Conservation (phyloP, 2,113 vertebrate species). For the Lepisosteus oculatus region DNA sequence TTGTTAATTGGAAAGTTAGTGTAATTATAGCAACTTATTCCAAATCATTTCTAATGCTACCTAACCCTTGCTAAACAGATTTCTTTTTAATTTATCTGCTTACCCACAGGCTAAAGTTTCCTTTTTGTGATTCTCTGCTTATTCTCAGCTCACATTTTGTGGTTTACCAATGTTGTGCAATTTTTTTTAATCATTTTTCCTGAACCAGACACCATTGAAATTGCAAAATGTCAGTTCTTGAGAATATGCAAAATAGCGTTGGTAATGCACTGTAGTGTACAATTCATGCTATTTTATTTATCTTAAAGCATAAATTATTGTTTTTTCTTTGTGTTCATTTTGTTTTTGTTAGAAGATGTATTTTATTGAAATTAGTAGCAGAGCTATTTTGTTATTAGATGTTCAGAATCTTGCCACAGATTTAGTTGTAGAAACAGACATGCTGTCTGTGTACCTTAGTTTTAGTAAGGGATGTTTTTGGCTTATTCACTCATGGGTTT, state of each 20-base stretch:
- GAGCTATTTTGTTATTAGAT: constrained; percentile 51
- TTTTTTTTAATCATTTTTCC: constrained; percentile 9
- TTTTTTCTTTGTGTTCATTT: constrained; percentile 28
- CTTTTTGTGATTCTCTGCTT: constrained; percentile 49
- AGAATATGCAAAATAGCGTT: constrained; percentile 63
- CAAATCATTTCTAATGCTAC: neutral
- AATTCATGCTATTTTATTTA: constrained; percentile 61
- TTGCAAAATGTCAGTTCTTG: constrained; percentile 39
- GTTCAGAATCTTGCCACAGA: constrained; percentile 68
- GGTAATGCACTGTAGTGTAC: constrained; percentile 66
- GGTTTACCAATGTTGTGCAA: constrained; percentile 53
- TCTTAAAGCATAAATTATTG: constrained; percentile 30
- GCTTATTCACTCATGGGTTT: constrained; percentile 60
- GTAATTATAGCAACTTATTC: neutral
- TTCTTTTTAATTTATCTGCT: neutral
- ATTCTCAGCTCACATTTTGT: constrained; percentile 73
- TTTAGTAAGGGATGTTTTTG: constrained; percentile 94
- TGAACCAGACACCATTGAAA: constrained; percentile 25
- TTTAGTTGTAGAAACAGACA: constrained; percentile 78
- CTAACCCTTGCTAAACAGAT: neutral
- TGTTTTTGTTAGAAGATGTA: constrained; percentile 52
- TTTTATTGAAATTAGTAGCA: constrained; percentile 49
- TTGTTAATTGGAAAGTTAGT: too few species aligned
- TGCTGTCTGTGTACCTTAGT: constrained; percentile 80
- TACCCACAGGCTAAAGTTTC: constrained; percentile 10